phyloP scores from a whole-genome alignment of 2,113 vertebrate genomes.

The Oreochromis spilurus region DNA sequence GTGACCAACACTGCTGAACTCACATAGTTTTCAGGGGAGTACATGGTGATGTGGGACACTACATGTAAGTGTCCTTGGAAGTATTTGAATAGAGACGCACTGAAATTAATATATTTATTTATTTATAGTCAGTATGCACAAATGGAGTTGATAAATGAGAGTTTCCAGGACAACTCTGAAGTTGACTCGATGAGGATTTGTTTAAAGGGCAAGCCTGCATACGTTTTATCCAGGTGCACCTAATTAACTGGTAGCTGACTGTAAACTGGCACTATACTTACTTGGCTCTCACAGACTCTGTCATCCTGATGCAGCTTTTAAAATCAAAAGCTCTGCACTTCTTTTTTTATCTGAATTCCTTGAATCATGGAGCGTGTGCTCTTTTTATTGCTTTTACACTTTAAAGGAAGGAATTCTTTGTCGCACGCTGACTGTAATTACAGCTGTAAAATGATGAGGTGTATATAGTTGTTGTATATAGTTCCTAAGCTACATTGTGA shows the following conservation, averaged over 20 bases:
- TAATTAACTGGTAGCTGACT: not conserved
- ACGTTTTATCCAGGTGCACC: not conserved
- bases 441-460: not conserved
- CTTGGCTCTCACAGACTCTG: not conserved
- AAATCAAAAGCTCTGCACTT: not conserved
- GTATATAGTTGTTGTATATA: not conserved
- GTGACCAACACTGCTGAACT: not conserved
- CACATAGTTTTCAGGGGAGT: not conserved
- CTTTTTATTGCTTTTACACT: not conserved
- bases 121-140: not conserved
- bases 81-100: not conserved
- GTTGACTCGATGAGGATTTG: not conserved
- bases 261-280: not conserved
- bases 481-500: not conserved
- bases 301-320: not conserved
- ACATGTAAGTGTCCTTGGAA: not conserved
- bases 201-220: not conserved
- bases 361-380: rapidly evolving
- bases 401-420: not conserved
- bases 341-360: not conserved
- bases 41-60: not conserved
- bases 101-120: not conserved
- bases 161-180: not conserved
- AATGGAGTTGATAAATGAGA: not conserved
- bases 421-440: not conserved